These are phyloP conservation scores for Microctonus hyperodae DNA, from an alignment of 2,888 invertebrate species.

Conservation along the genomic window DNA sequence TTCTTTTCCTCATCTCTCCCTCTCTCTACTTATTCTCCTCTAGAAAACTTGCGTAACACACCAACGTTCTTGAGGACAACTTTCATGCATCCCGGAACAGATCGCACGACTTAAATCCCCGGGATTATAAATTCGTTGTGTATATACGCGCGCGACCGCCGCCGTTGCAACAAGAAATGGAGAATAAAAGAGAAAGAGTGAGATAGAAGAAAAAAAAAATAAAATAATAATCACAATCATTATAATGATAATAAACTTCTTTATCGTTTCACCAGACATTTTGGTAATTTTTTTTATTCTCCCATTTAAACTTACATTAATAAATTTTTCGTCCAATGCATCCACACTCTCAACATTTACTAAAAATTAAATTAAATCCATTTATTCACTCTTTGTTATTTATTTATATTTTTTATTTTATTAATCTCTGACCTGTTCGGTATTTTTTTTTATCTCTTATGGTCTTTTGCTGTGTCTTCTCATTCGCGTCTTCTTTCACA, in stretches of 20 bases:
- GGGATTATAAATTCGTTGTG: conserved; percentile 21
- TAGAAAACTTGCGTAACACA: conserved; percentile 26
- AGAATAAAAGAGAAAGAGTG: neutral
- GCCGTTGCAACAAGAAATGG: conserved; percentile 1
- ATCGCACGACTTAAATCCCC: conserved; percentile 18
- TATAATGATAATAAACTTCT: neutral
- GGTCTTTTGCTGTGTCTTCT: neutral
- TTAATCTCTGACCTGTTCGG: conserved; percentile 3
- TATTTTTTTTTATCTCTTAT: conserved; percentile 3
- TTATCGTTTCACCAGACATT: neutral
- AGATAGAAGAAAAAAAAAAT: neutral
- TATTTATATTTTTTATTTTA: neutral
- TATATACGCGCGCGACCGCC: neutral
- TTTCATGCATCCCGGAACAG: conserved; percentile 31
- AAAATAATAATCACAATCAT: neutral
- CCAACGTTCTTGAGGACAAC: conserved; percentile 20
- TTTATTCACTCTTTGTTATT: neutral
- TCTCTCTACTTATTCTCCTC: conserved; percentile 15
- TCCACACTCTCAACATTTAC: neutral
- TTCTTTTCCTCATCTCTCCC: neutral
- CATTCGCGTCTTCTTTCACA: conserved; percentile 21
- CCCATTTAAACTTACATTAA: neutral
- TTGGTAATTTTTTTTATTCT: neutral
- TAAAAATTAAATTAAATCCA: neutral
- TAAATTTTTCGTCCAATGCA: neutral